These are phyloP conservation scores for Drosophila stalkeri DNA, from an alignment of 2,888 invertebrate species.

Conservation along the genomic window DNA sequence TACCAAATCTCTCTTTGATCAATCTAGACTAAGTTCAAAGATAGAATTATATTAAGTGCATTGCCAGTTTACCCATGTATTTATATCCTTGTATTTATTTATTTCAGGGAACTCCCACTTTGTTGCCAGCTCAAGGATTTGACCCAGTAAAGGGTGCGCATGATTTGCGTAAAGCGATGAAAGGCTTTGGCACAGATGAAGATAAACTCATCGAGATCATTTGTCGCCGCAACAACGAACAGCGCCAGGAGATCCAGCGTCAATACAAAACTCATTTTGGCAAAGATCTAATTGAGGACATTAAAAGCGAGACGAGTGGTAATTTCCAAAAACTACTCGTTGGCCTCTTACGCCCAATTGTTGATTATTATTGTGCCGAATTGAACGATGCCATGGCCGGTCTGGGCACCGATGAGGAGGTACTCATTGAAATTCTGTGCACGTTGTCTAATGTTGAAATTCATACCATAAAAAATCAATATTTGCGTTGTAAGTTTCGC, in stretches of 20 bases:
- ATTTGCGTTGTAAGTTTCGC: conserved; percentile 89
- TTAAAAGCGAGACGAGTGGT: conserved; percentile 95
- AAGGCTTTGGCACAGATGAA: conserved; percentile 95
- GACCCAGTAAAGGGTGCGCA: conserved; percentile 93
- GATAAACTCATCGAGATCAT: conserved; percentile 94
- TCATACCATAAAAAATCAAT: conserved; percentile 91
- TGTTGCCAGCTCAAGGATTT: conserved; percentile 91
- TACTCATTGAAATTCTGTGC: conserved; percentile 94
- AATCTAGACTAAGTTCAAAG: not conserved
- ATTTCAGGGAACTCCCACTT: conserved; percentile 88
- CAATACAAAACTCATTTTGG: conserved; percentile 85
- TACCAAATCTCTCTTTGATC: not conserved
- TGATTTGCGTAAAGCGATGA: conserved; percentile 94
- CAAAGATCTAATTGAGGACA: conserved; percentile 91
- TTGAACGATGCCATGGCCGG: conserved; percentile 94
- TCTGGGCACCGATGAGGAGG: conserved; percentile 93
- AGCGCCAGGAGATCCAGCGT: conserved; percentile 88
- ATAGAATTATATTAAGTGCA: too few relatives aligned
- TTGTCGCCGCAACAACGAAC: conserved; percentile 92
- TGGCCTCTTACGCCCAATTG: conserved; percentile 93
- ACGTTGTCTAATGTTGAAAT: conserved; percentile 94
- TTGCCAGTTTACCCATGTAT: not conserved
- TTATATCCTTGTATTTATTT: not conserved
- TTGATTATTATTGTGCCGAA: conserved; percentile 92
- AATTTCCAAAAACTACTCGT: conserved; percentile 93